Evolutionary conservation across 1,140 invertebrate genomes (phyloP).

Genomic region (Megathymus violae): DNA sequence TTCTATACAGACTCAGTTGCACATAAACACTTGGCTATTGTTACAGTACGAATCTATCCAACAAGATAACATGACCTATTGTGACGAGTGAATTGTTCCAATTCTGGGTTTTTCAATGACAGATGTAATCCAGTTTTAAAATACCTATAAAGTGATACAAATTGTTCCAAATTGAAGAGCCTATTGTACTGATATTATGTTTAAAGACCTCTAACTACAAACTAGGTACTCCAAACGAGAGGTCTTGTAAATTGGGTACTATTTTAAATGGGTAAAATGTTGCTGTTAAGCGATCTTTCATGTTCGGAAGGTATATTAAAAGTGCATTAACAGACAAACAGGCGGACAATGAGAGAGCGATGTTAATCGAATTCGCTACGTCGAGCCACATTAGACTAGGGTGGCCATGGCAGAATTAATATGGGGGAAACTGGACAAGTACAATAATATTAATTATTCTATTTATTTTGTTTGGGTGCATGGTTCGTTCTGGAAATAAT

Average conservation of each 20-base stretch:
- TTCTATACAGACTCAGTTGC: slow-evolving; percentile 47
- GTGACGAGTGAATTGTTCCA: slow-evolving; percentile 11
- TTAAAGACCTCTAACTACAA: not conserved
- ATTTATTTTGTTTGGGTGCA: not conserved
- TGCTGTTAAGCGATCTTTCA: slow-evolving; percentile 18
- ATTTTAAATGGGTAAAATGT: slow-evolving; percentile 21
- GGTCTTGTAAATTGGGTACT: slow-evolving; percentile 3
- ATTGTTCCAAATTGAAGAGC: not conserved
- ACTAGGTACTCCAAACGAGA: not conserved
- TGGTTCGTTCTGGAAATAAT: not conserved
- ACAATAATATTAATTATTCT: not conserved
- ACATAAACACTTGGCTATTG: slow-evolving; percentile 45
- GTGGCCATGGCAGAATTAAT: slow-evolving; percentile 35
- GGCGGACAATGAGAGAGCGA: slow-evolving; percentile 53
- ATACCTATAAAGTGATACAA: not conserved
- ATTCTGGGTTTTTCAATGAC: slow-evolving; percentile 28
- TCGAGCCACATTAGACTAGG: slow-evolving; percentile 44
- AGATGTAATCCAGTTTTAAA: not conserved
- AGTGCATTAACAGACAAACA: slow-evolving; percentile 55
- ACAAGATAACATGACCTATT: slow-evolving; percentile 24
- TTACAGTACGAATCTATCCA: slow-evolving; percentile 25
- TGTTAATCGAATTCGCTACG: slow-evolving; percentile 61
- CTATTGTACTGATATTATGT: not conserved
- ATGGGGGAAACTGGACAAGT: not conserved
- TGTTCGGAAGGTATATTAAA: slow-evolving; percentile 36